Conservation (phyloP, 2,888 invertebrate species). For the Habrosyne pyritoides region DNA sequence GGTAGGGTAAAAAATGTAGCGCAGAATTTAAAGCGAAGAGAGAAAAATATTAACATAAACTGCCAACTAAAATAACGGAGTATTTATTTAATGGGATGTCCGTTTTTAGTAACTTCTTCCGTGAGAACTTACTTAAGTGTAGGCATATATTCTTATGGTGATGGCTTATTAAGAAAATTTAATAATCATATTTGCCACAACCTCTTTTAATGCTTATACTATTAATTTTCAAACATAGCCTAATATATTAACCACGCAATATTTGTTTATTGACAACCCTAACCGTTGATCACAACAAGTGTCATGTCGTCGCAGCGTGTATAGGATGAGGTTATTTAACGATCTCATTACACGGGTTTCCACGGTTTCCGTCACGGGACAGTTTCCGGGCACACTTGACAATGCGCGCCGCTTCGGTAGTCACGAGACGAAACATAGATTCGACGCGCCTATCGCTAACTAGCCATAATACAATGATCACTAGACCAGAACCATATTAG, state of each 20-base stretch:
- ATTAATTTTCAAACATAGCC: too few relatives aligned
- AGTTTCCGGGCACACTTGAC: constrained; percentile 53
- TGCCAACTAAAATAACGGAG: constrained; percentile 7
- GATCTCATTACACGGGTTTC: constrained; percentile 69
- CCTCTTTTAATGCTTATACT: too few relatives aligned
- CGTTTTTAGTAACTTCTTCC: neutral
- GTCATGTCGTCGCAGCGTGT: constrained; percentile 33
- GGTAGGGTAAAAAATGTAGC: too few relatives aligned
- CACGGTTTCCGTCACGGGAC: constrained; percentile 60
- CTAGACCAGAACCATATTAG: neutral
- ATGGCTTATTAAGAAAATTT: too few relatives aligned
- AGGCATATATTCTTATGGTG: too few relatives aligned
- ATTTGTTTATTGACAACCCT: constrained; percentile 25
- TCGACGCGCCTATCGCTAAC: constrained; percentile 51
- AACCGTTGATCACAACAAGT: constrained; percentile 19
- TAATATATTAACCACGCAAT: too few relatives aligned
- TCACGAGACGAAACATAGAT: constrained; percentile 37
- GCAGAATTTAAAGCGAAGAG: constrained; percentile 23
- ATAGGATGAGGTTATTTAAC: constrained; percentile 52
- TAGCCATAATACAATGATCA: constrained; percentile 30
- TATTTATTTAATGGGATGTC: neutral
- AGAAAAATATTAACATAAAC: constrained; percentile 20
- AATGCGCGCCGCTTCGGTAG: constrained; percentile 37
- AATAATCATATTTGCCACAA: too few relatives aligned
- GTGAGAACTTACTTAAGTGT: neutral